These are phyloP conservation scores for Onthophagus taurus DNA, from an alignment of 1,140 invertebrate species.

Conservation along the genomic window DNA sequence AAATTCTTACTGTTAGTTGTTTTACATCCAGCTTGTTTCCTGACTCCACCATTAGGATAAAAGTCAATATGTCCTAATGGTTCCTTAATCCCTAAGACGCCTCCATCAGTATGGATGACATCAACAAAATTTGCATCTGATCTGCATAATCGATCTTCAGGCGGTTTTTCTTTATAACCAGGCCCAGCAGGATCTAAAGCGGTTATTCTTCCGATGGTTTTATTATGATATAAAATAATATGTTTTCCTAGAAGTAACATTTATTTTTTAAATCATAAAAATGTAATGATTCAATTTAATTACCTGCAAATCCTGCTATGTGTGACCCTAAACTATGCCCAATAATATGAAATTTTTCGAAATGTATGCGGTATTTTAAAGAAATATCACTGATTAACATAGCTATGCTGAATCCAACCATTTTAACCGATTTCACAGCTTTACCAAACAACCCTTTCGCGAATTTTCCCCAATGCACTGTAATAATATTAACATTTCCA, in stretches of 20 bases:
- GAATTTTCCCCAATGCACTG: slow-evolving; percentile 7
- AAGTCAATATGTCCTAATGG: slow-evolving; percentile 7
- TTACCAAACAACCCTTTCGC: background rate
- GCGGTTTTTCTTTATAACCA: slow-evolving; percentile 41
- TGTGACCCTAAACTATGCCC: slow-evolving; percentile 67
- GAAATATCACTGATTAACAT: background rate
- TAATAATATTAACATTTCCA: slow-evolving; percentile 2
- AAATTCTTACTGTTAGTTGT: background rate
- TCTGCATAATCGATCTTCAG: slow-evolving; percentile 1
- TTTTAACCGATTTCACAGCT: background rate
- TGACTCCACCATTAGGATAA: slow-evolving; percentile 5
- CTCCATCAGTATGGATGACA: slow-evolving; percentile 6
- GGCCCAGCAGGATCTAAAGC: slow-evolving; percentile 57
- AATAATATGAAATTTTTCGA: slow-evolving; percentile 44
- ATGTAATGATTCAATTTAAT: slow-evolving; percentile 24
- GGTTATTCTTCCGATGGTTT: slow-evolving; percentile 47
- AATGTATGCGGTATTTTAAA: background rate
- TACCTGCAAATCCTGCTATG: slow-evolving; percentile 54
- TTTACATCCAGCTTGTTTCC: slow-evolving; percentile 1
- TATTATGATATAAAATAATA: slow-evolving; percentile 36
- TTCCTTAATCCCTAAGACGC: background rate
- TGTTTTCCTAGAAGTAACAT: slow-evolving; percentile 20
- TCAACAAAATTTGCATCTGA: slow-evolving; percentile 5
- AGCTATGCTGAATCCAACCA: background rate
- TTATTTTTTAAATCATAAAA: background rate